Evolutionary conservation across 2,797 vertebrate species (phyloP), one percentile per base, ranked within the genome.

Genomic region (Gila robusta): DNA sequence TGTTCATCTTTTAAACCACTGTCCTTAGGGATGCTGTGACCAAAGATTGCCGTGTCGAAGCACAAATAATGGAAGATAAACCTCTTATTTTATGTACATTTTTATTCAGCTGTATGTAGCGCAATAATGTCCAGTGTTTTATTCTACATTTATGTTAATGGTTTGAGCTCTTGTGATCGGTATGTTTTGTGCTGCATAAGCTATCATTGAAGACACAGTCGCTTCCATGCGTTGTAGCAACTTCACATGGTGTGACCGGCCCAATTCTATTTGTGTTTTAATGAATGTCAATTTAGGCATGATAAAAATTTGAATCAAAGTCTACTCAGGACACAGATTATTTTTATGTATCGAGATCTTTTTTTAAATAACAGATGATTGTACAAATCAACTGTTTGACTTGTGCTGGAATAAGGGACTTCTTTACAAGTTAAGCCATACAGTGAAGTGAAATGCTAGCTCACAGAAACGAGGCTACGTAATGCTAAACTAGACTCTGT

Each of bases 241-340:
- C 41, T 52, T 54, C 7, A 70, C 35, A 14, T 44, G 62, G 41
- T 67, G 35, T 70, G 82, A 84, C 37, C 23, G 5, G 5, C 66
- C 67, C 77, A 49, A 72, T 62, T 71, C 23, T 85, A 66, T 80
- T 73, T 73, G 79, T 80, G 32, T 44, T 62, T 72, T 17, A 76
- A 87, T 69, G 26, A 66, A 80, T 54, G 26, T 56, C 44, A 88
- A 69, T 17, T 86, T 71, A 84, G 14, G 37, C 72, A 16, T 4
- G 7, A 49, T 81, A 70, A 84, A 28, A 89, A 88, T 87, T 89
- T 14, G 6, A 66, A 79, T 88, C 28, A 54, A 37, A 35, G 6
- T 47, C 37, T 77, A 79, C 89, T 92, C 90, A 90, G 91, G 88
- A 88, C 87, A 83, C 80, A 9, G 39, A 73, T 39, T 73, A 70